phyloP scores from a whole-genome alignment of 2,797 vertebrate genomes.

The Brachyrhaphis roseni region DNA sequence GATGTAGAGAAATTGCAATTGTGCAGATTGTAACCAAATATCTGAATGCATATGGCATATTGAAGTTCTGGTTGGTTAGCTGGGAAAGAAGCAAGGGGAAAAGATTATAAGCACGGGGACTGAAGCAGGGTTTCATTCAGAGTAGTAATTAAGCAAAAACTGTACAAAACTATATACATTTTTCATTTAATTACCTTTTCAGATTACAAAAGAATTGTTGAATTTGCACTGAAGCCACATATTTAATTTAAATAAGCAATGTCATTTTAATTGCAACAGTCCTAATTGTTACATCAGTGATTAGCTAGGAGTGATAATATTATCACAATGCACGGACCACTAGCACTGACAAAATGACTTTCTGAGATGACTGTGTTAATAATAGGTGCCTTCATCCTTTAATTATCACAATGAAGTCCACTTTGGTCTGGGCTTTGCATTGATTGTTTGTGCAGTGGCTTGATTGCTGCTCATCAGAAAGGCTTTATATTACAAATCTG shows the following conservation, averaged over 20 bases:
- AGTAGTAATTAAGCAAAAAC: too few relatives aligned
- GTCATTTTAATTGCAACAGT: conserved; percentile 20
- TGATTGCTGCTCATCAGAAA: conserved; percentile 43
- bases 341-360: conserved; percentile 42
- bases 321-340: conserved; percentile 13
- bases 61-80: too few relatives aligned
- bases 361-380: conserved; percentile 46
- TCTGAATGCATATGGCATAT: too few relatives aligned
- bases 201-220: neutral
- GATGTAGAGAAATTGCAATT: too few relatives aligned
- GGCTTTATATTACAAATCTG: conserved; percentile 55
- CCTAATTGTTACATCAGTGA: conserved; percentile 30
- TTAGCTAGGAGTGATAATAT: conserved; percentile 40
- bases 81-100: too few relatives aligned
- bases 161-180: too few relatives aligned
- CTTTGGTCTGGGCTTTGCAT: conserved; percentile 35
- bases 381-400: conserved; percentile 44
- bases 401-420: conserved; percentile 54
- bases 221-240: neutral
- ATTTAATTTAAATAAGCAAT: neutral
- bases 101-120: too few relatives aligned
- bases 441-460: conserved; percentile 45
- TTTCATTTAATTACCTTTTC: neutral
- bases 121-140: too few relatives aligned
- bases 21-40: too few relatives aligned